Evolutionary conservation across 2,888 invertebrate genomes (phyloP), one percentile per base, ranked within the genome.

Genomic region (Agrotis exclamationis): DNA sequence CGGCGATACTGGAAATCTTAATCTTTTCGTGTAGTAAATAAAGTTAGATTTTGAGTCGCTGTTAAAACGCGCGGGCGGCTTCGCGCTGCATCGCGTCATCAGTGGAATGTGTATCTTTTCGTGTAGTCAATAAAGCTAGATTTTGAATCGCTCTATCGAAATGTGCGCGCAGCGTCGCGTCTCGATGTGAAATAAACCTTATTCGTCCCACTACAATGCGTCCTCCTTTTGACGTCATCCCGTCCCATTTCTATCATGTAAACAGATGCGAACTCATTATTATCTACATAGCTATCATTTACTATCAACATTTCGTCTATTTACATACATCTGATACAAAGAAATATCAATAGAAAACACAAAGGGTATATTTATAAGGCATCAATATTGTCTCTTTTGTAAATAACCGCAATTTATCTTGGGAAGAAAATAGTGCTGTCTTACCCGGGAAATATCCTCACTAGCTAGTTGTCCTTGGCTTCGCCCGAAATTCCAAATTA

Each of bases 381-480:
- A 48, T 63, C 68, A 48, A 63, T 63, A 58, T 68, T 60, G 47
- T 47, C 7, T 47, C 5, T 51, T 47, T 66, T 62, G 33, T 54
- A 48, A 56, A 13, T 28, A 16, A 51, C 47, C 47, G 28, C 64
- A 66, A 74, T 70, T 66, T 59, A 45, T 64, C 28, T 33, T n/a
- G 3, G 24, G 20, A 58, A 45, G 11, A 33, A 53, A 64, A 59
- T 22, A 6, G 24, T 45, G 22, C 6, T 13, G 9, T 11, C 14
- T 45, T 48, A 57, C 28, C 60, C 1, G 53, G 53, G 66, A 66
- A 51, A 56, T 24, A 51, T 39, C 39, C 11, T 39, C 39, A 39
- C 39, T 39, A 9, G 39, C 39, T 39, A 11, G 9, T 39, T 39
- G 39, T 39, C 39, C 39, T 39, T 11, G 11, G 39, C 39, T 39